phyloP scores from a whole-genome alignment of 2,797 vertebrate genomes.

The Pipistrellus nathusii region DNA sequence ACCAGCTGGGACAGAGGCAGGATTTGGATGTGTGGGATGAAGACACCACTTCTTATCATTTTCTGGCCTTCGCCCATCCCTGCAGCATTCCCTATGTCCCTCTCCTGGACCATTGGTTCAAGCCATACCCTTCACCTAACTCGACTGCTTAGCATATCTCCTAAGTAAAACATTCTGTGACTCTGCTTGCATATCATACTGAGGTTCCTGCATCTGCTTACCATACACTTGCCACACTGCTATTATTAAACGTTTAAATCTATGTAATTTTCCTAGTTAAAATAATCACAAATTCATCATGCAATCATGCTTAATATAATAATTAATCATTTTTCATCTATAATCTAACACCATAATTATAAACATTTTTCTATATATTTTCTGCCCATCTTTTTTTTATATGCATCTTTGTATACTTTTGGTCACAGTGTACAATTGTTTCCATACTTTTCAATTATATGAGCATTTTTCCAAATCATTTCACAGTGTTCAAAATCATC shows the following conservation, averaged over 20 bases:
- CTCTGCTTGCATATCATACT: neutral
- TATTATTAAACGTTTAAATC: neutral
- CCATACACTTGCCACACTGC: neutral
- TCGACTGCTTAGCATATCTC: neutral
- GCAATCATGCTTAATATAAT: neutral
- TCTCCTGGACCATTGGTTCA: neutral
- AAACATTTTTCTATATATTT: neutral
- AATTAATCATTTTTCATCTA: neutral
- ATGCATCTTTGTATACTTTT: neutral
- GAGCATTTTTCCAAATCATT: conserved; percentile 45
- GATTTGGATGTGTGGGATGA: neutral
- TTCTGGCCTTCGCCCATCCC: neutral
- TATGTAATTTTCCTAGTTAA: neutral
- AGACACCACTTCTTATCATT: neutral
- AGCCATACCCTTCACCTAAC: neutral
- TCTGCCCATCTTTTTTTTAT: neutral
- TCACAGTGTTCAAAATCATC: neutral
- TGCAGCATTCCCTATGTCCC: neutral
- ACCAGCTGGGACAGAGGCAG: neutral
- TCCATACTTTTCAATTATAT: neutral
- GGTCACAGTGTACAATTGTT: neutral
- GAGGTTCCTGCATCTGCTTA: neutral
- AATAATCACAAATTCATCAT: neutral
- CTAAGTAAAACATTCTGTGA: neutral
- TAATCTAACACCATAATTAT: neutral